Evolutionary conservation across 2,888 invertebrate species (phyloP), one percentile per base, ranked within the genome.

Genomic region (Galeruca laticollis): DNA sequence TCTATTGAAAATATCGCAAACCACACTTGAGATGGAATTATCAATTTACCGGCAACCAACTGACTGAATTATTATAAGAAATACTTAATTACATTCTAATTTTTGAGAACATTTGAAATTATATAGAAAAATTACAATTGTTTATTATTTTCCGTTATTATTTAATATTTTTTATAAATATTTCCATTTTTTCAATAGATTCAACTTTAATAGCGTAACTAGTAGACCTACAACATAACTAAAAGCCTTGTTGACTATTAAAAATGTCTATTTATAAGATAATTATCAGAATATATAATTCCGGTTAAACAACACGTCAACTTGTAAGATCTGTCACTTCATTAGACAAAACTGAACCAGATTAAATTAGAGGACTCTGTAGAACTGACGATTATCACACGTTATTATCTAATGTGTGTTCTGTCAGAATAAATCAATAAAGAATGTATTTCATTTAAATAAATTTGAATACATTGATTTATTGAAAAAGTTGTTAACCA

Each of bases 351-450:
- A n/a, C n/a, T 4, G 43, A 40, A 64, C 9, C 43, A 57, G 43
- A 64, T 64, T 49, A 26, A 54, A 56, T 64, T 56, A 6, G 33
- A 21, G 56, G 26, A n/a, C n/a, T n/a, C 57, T 64, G 47, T 57
- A 47, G 57, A 64, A 49, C 59, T 65, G 20, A 57, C 49, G 65
- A 65, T 59, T 56, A 65, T 47, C 21, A 64, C 65, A 59, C 59
- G 51, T 65, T 59, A 47, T 65, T 52, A 65, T 56, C 59, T 54
- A 54, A 64, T 54, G 37, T 59, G 57, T 52, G 21, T 49, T 47
- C 47, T 49, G 60, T 67, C 60, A 67, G n/a, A 52, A 33, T 67
- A 37, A 52, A 60, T 52, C 60, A 67, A 52, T 60, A 49, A 51
- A 37, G 40, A n/a, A n/a, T n/a, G n/a, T n/a, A 21, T 31, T 18